Conservation (phyloP, 2,113 vertebrate species). For the Microtus richardsoni region DNA sequence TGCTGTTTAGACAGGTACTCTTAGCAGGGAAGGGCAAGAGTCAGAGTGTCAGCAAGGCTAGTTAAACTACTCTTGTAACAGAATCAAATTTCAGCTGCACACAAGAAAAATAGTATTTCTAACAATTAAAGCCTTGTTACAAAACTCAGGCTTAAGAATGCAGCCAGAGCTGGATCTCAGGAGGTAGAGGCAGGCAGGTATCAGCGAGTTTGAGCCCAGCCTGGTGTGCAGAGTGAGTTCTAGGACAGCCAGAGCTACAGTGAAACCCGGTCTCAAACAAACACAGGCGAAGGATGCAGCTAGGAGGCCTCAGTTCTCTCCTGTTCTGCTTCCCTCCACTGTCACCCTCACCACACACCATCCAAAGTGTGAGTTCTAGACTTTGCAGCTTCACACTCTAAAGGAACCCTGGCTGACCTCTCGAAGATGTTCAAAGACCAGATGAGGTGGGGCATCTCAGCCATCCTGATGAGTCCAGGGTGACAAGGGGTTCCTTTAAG, state of each 20-base stretch:
- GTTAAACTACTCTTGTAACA: slow-evolving; percentile 2
- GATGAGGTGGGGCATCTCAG: not conserved
- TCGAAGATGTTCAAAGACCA: not conserved
- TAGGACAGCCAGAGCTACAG: not conserved
- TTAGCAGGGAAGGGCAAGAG: not conserved
- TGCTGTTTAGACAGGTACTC: not conserved
- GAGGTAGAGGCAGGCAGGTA: not conserved
- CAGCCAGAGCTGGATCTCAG: not conserved
- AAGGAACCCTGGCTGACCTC: not conserved
- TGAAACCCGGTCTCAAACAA: not conserved
- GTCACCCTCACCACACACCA: not conserved
- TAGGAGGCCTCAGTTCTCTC: not conserved
- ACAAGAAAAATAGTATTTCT: not conserved
- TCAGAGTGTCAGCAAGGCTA: not conserved
- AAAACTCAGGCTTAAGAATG: not conserved
- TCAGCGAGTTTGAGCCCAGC: not conserved
- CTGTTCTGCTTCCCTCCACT: not conserved
- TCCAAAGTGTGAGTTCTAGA: not conserved
- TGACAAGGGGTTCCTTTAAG: not conserved
- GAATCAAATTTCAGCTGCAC: slow-evolving; percentile 5
- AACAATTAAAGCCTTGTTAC: not conserved
- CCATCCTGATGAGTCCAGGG: not conserved
- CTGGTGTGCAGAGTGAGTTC: not conserved
- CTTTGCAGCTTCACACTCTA: not conserved
- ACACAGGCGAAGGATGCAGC: not conserved